Evolutionary conservation across 2,888 invertebrate genomes (phyloP).

Genomic region (Andricus curvator): DNA sequence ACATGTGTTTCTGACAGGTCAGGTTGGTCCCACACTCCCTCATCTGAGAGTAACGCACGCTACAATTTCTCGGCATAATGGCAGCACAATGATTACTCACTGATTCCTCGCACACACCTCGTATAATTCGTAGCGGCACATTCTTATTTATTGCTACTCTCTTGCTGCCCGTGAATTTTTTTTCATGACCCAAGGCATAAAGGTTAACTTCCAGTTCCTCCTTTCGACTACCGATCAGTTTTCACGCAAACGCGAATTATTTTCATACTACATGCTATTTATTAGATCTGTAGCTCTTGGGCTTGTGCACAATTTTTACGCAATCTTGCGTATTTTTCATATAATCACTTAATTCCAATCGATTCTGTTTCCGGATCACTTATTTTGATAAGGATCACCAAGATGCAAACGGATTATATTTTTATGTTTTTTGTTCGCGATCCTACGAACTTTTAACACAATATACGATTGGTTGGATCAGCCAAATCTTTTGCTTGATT

Average conservation of each 20-base stretch:
- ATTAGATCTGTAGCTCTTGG: background rate
- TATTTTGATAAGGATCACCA: no score
- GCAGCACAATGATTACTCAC: constrained; percentile 35
- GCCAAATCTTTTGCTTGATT: no score
- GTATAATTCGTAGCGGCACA: constrained; percentile 8
- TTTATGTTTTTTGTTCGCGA: no score
- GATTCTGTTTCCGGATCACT: no score
- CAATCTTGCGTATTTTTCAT: no score
- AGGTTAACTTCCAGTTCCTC: background rate
- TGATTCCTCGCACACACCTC: constrained; percentile 24
- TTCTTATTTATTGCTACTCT: constrained; percentile 35
- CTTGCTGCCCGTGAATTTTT: background rate
- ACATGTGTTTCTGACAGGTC: constrained; percentile 23
- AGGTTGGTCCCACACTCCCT: constrained; percentile 32
- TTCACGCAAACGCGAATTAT: background rate
- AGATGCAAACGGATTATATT: no score
- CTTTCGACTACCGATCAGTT: background rate
- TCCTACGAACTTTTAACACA: no score
- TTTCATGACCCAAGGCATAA: background rate
- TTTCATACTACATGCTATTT: background rate
- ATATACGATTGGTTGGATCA: no score
- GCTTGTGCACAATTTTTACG: background rate
- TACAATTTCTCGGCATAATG: constrained; percentile 31
- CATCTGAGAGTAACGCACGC: constrained; percentile 19
- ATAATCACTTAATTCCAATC: no score